phyloP scores from a whole-genome alignment of 2,113 vertebrate genomes.

The Brachyhypopomus occidentalis region DNA sequence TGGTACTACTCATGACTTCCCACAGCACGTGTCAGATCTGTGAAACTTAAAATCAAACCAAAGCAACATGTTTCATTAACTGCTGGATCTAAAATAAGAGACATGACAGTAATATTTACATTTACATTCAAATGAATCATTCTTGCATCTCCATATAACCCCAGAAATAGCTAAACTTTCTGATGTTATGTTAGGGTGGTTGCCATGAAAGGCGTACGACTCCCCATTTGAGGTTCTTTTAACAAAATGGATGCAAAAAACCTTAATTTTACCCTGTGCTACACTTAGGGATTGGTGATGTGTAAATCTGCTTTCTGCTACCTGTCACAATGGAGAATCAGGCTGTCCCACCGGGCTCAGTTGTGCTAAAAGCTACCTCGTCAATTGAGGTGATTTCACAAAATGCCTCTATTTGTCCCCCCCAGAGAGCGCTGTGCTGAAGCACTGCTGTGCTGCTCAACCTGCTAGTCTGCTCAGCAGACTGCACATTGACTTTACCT shows the following conservation, averaged over 20 bases:
- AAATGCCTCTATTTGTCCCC: constrained; percentile 1
- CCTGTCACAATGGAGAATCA: constrained; percentile 3
- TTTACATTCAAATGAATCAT: background rate
- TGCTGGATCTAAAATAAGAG: background rate
- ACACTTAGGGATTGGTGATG: background rate
- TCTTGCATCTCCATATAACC: background rate
- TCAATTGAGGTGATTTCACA: constrained; percentile 12
- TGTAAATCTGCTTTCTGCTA: background rate
- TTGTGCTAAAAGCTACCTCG: constrained; percentile 5
- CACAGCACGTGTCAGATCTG: background rate
- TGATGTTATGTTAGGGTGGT: too few species aligned
- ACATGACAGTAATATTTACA: background rate
- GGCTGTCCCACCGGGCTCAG: background rate
- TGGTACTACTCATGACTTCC: background rate
- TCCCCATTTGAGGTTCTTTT: background rate
- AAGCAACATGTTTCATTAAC: background rate
- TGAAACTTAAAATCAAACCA: background rate
- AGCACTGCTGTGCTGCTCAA: background rate
- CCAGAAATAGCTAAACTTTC: too few species aligned
- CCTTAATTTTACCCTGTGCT: background rate
- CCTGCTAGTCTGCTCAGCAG: background rate
- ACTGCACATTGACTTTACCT: too few species aligned
- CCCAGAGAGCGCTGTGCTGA: background rate
- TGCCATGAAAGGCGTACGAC: background rate
- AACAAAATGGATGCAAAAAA: too few species aligned